Base-by-base conservation (phyloP, 2,113 vertebrate species). In the Tamias sibiricus region DNA sequence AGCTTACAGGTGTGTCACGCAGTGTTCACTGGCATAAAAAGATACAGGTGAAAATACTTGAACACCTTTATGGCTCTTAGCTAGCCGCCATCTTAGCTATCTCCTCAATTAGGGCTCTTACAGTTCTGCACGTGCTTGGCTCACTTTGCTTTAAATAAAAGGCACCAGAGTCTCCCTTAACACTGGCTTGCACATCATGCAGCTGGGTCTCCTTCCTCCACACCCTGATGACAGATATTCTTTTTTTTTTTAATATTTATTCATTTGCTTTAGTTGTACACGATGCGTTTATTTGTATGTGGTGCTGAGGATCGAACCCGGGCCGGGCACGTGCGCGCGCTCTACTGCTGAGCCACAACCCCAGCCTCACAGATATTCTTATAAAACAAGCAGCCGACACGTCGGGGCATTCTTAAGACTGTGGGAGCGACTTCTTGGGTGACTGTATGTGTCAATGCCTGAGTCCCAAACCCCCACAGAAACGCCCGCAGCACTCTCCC, bases 341-440 rank as follows among this genome's bases (percentile, higher is more conserved):
- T n/a, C n/a, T n/a, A n/a, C n/a, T n/a, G n/a, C n/a, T n/a, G n/a
- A n/a, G n/a, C n/a, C n/a, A n/a, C n/a, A n/a, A n/a, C n/a, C n/a
- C n/a, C n/a, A n/a, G n/a, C n/a, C n/a, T n/a, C n/a, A 77, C 32
- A 49, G 74, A 28, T 44, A 0, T 10, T 4, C 72, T 30, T 68
- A 24, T 28, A 20, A 90, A 90, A 47, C 28, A 20, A 64, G 66
- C 16, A 44, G 72, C 44, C 66, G 35, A 10, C 1, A 5, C 22
- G 74, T 6, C 6, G 0, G 37, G n/a, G 37, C 7, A 0, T 40
- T 64, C 32, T 64, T 6, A 49, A 40, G 12, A 42, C 26, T 0
- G 0, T 26, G 54, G 4, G 22, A 59, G 57, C 7, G 5, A 14
- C 32, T 75, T 30, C 74, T 79, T 69, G 76, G 16, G 14, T 76